These are phyloP conservation scores for Monochamus saltuarius DNA, from an alignment of 1,140 invertebrate species.

Conservation along the genomic window DNA sequence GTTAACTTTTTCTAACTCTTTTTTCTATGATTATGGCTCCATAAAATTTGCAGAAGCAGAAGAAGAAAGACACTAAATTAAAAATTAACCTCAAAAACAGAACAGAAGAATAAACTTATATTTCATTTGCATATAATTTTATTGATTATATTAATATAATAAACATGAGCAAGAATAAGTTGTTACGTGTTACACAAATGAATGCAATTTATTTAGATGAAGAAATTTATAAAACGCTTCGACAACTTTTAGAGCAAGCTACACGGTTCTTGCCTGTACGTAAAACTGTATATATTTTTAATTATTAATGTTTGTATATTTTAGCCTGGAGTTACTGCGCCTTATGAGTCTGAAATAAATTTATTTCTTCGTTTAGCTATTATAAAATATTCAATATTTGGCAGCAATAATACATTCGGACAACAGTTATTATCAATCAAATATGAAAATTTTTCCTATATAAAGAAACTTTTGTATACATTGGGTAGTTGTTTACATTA, in stretches of 20 bases:
- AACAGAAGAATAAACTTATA: no score
- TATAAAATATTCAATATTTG: constrained; percentile 42
- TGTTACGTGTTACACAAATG: constrained; percentile 49
- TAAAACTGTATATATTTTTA: constrained; percentile 19
- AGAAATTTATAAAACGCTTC: constrained; percentile 46
- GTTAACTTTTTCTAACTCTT: no score
- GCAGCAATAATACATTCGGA: constrained; percentile 45
- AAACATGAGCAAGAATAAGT: constrained; percentile 39
- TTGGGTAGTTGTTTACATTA: constrained; percentile 38
- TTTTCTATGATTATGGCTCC: no score
- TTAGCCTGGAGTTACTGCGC: constrained; percentile 38
- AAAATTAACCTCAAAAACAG: no score
- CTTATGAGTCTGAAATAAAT: constrained; percentile 43
- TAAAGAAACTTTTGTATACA: constrained; percentile 41
- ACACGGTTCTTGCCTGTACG: constrained; percentile 46
- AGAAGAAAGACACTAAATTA: no score
- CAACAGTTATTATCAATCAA: constrained; percentile 49
- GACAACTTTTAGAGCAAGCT: constrained; percentile 34
- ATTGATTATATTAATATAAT: no score
- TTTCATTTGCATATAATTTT: no score
- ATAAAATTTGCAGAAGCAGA: no score
- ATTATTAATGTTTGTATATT: constrained; percentile 25
- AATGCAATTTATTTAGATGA: constrained; percentile 50
- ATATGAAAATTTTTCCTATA: constrained; percentile 43
- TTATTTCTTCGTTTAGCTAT: constrained; percentile 40